Conservation (phyloP, 2,888 invertebrate genomes). For the Drosophila bunnanda region DNA sequence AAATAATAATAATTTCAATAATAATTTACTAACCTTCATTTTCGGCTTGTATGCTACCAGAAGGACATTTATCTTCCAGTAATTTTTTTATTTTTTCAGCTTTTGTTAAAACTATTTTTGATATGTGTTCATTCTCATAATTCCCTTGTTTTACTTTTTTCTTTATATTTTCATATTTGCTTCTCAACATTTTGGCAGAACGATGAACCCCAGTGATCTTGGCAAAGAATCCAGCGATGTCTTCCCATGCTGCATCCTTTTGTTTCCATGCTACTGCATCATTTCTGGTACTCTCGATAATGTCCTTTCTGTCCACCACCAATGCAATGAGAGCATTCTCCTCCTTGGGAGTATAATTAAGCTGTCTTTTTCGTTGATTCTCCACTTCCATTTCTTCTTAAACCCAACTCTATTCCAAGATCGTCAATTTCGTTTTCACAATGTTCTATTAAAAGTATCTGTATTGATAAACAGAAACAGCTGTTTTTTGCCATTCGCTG, state of each 20-base stretch:
- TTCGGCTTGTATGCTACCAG: neutral
- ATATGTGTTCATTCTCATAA: neutral
- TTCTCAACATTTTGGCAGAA: neutral
- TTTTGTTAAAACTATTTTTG: neutral
- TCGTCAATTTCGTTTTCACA: neutral
- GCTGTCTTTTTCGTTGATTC: neutral
- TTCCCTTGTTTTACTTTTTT: neutral
- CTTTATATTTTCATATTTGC: neutral
- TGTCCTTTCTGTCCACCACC: neutral
- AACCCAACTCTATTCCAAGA: neutral
- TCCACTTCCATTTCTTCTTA: neutral
- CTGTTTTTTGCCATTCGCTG: slow-evolving; percentile 6
- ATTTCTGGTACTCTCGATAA: neutral
- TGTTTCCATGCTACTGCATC: slow-evolving; percentile 1
- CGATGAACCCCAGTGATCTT: neutral
- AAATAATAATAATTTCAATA: neutral
- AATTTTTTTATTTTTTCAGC: neutral
- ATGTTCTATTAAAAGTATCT: slow-evolving; percentile 2
- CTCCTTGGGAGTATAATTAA: neutral
- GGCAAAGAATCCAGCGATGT: neutral
- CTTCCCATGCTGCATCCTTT: neutral
- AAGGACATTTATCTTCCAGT: neutral
- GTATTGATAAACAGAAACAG: neutral
- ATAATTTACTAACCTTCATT: neutral
- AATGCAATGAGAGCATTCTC: neutral